Evolutionary conservation across 2,888 invertebrate species (phyloP).

Genomic region (Agrochola lota): DNA sequence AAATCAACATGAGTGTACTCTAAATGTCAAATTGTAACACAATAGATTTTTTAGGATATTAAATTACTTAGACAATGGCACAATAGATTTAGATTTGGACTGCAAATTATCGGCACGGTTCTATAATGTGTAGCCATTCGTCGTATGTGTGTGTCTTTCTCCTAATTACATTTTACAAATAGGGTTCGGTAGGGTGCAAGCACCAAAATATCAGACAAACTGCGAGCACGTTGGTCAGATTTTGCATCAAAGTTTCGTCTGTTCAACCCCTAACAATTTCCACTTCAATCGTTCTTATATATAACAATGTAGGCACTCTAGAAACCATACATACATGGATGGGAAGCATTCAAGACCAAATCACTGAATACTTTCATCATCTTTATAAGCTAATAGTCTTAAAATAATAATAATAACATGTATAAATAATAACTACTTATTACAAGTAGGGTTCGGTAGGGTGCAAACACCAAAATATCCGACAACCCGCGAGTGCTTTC

Average conservation of each 20-base stretch:
- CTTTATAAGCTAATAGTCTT: too few relatives aligned
- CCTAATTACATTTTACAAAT: neutral
- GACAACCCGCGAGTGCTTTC: too few relatives aligned
- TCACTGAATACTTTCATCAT: too few relatives aligned
- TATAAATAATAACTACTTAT: too few relatives aligned
- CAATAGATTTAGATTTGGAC: slow-evolving; percentile 27
- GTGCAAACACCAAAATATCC: too few relatives aligned
- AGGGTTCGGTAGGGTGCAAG: too few relatives aligned
- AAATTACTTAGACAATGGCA: slow-evolving; percentile 48
- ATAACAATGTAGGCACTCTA: neutral
- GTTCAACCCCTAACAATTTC: neutral
- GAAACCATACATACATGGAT: neutral
- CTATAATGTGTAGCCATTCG: neutral
- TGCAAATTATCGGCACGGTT: neutral
- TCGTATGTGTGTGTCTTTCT: neutral
- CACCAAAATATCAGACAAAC: too few relatives aligned
- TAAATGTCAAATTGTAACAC: slow-evolving; percentile 49
- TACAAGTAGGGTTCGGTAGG: too few relatives aligned
- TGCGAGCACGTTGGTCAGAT: too few relatives aligned
- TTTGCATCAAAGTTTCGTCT: neutral
- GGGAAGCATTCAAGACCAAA: neutral
- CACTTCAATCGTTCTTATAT: neutral
- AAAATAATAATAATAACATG: too few relatives aligned
- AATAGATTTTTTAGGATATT: slow-evolving; percentile 35
- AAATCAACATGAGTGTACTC: slow-evolving; percentile 29